Percentiles rank a stretch among this genome's conserved stretches.
Evolutionary conservation across 1,140 invertebrate genomes (phyloP).

Genomic region (Heliconius hermathena): DNA sequence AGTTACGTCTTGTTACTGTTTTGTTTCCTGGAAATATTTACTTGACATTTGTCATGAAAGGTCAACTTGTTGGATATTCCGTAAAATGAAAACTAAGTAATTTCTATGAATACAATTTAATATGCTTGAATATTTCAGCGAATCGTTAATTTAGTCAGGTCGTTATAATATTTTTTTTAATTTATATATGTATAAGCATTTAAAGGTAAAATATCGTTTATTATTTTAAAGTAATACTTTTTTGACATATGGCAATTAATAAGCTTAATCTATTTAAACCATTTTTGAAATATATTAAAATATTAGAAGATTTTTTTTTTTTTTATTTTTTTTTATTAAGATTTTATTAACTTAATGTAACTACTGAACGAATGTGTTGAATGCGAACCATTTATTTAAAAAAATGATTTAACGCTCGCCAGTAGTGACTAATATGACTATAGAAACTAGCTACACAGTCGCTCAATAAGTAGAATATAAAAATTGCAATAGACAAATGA

Average conservation of each 20-base stretch:
- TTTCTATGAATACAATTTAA: conserved; percentile 14
- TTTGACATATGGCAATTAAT: not conserved
- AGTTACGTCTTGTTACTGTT: conserved; percentile 1
- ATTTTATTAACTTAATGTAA: no score
- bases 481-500: not conserved
- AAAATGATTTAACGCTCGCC: no score
- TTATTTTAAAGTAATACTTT: not conserved
- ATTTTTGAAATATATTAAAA: not conserved
- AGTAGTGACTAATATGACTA: no score
- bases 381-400: no score
- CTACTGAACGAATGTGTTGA: no score
- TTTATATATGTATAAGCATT: not conserved
- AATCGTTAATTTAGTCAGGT: not conserved
- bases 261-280: not conserved
- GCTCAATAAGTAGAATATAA: not conserved
- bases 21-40: conserved; percentile 21
- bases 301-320: no score
- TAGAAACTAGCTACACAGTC: no score
- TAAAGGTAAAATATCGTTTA: not conserved
- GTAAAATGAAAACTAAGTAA: conserved; percentile 3
- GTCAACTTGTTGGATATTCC: conserved; percentile 40
- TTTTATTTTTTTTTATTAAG: no score
- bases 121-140: not conserved
- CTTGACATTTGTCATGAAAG: conserved; percentile 37
- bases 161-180: not conserved